Conservation (phyloP, 2,888 invertebrate genomes). For the Branchinecta sandiegonensis region DNA sequence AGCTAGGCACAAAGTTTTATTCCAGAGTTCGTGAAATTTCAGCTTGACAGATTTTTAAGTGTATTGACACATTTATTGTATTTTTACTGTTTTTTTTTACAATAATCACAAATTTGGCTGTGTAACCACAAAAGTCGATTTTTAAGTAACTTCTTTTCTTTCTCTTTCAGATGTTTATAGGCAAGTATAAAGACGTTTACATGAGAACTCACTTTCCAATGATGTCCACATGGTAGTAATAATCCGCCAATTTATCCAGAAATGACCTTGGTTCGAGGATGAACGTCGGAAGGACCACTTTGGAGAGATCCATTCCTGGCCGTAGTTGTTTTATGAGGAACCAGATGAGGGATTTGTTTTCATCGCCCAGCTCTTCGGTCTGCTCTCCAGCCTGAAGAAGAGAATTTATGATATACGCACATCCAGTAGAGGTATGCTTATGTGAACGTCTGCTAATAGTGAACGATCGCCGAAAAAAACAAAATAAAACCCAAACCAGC, state of each 20-base stretch:
- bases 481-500: too few species aligned
- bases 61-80: too few species aligned
- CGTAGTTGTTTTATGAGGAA: conserved; percentile 69
- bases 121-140: too few species aligned
- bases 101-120: too few species aligned
- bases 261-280: conserved; percentile 86
- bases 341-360: conserved; percentile 90
- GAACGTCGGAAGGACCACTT: conserved; percentile 84
- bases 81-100: too few species aligned
- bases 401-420: not conserved
- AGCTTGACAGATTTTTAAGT: too few species aligned
- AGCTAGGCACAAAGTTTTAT: too few species aligned
- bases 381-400: conserved; percentile 51
- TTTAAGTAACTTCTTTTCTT: too few species aligned
- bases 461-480: too few species aligned
- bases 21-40: too few species aligned
- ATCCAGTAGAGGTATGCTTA: too few species aligned
- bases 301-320: conserved; percentile 82
- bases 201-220: conserved; percentile 51
- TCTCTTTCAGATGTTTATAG: not conserved
- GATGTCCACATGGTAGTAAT: conserved; percentile 84
- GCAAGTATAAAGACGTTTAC: conserved; percentile 17
- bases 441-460: too few species aligned
- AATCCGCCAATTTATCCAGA: conserved; percentile 80
- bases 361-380: conserved; percentile 81